phyloP scores from a whole-genome alignment of 1,140 invertebrate genomes.

The Spodoptera frugiperda region DNA sequence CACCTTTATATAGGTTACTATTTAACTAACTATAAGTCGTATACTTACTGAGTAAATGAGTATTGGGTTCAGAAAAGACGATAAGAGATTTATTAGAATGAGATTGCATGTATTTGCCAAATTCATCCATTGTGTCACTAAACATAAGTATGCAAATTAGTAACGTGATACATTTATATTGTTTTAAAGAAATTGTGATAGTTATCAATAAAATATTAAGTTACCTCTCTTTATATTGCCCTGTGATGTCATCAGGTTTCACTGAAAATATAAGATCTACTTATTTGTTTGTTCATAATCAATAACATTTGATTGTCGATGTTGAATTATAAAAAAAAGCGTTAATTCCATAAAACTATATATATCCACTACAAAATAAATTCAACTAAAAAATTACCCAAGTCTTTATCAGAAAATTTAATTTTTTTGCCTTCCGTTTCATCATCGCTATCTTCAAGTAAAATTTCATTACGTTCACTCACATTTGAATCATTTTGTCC shows the following conservation, averaged over 20 bases:
- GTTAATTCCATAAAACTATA: not conserved
- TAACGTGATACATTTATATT: not conserved
- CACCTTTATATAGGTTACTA: not conserved
- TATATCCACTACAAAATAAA: conserved; percentile 1
- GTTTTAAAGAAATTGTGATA: not conserved
- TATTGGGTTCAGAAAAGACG: conserved; percentile 63
- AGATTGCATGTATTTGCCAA: not conserved
- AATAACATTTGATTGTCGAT: too few species aligned
- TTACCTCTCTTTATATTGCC: not conserved
- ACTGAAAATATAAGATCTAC: conserved; percentile 15
- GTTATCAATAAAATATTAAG: not conserved
- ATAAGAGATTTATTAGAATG: conserved; percentile 46
- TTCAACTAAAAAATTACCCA: conserved; percentile 67
- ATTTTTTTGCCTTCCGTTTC: conserved; percentile 66
- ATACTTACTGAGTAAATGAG: conserved; percentile 69
- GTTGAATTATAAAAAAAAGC: not conserved
- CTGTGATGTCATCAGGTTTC: not conserved
- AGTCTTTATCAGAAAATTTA: conserved; percentile 69
- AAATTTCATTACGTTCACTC: conserved; percentile 47
- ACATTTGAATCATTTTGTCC: conserved; percentile 41
- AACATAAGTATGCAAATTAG: not conserved
- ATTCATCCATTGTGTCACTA: not conserved
- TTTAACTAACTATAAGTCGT: conserved; percentile 14
- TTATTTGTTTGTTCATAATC: not conserved
- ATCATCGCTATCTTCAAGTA: conserved; percentile 46